A percentile compares a stretch with the other conserved stretches of the same genome.
phyloP scores from a whole-genome alignment of 2,797 vertebrate genomes.

The Spondyliosoma cantharus region DNA sequence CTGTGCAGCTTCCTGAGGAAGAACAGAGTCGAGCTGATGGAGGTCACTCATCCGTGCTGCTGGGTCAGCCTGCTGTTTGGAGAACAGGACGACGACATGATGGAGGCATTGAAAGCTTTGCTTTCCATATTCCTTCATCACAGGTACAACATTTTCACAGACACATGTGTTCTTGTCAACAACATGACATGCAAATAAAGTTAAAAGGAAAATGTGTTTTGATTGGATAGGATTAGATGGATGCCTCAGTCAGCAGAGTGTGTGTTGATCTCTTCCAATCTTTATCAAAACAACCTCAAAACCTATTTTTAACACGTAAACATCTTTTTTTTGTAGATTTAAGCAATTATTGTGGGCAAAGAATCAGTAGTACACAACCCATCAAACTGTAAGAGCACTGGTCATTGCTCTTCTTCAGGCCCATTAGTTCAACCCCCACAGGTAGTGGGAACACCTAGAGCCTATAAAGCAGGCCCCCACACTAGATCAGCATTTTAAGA shows the following conservation, averaged over 20 bases:
- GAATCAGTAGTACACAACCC: too few species aligned
- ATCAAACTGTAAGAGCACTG: too few species aligned
- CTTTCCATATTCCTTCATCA: conserved; percentile 85
- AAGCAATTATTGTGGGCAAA: too few species aligned
- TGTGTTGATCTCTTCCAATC: background rate
- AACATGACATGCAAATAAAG: background rate
- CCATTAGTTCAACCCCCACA: too few species aligned
- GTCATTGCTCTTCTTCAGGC: too few species aligned
- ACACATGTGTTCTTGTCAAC: background rate
- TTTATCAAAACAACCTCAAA: background rate
- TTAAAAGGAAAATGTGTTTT: background rate
- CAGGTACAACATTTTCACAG: conserved; percentile 52
- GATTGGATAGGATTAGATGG: background rate
- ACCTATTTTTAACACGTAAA: too few species aligned
- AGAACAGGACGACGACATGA: conserved; percentile 97
- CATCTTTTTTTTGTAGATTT: too few species aligned
- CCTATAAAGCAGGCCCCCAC: too few species aligned
- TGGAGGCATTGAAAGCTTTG: conserved; percentile 89
- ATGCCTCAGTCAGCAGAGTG: background rate
- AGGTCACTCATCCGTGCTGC: conserved; percentile 82
- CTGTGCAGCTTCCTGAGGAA: conserved; percentile 84
- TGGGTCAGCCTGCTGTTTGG: conserved; percentile 89
- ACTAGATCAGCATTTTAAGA: too few species aligned
- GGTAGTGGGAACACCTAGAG: too few species aligned
- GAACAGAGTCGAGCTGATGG: conserved; percentile 53